Evolutionary conservation across 2,888 invertebrate species (phyloP).

Genomic region (Lomographa bimaculata): DNA sequence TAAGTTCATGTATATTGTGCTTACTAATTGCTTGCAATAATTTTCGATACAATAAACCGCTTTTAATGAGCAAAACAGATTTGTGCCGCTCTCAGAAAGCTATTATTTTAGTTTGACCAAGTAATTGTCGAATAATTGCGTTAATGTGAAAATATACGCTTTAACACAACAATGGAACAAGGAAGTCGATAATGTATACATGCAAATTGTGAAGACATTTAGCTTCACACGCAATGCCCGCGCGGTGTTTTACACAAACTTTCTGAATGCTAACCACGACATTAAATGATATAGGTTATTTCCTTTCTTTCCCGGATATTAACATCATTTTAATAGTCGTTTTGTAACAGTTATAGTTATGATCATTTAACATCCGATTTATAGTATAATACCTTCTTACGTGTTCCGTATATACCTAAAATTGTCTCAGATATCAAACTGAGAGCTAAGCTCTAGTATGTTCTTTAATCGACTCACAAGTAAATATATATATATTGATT

Average conservation of each 20-base stretch:
- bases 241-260: slow-evolving; percentile 23
- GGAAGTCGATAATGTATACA: slow-evolving; percentile 59
- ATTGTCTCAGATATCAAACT: too few species aligned
- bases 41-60: slow-evolving; percentile 65
- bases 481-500: too few species aligned
- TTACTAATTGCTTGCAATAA: slow-evolving; percentile 60
- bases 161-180: slow-evolving; percentile 74
- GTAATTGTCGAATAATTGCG: slow-evolving; percentile 81
- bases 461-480: too few species aligned
- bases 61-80: slow-evolving; percentile 70
- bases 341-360: too few species aligned
- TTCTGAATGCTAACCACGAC: slow-evolving; percentile 1
- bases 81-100: slow-evolving; percentile 59
- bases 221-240: slow-evolving; percentile 34
- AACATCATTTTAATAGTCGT: slow-evolving; percentile 23
- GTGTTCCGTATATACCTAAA: too few species aligned
- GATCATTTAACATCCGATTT: too few species aligned
- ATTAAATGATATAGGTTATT: slow-evolving; percentile 2
- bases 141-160: slow-evolving; percentile 79
- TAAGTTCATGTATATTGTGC: slow-evolving; percentile 33
- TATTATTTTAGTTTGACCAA: slow-evolving; percentile 66
- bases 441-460: too few species aligned
- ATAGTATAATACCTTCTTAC: too few species aligned
- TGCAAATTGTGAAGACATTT: slow-evolving; percentile 41
- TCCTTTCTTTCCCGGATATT: slow-evolving; percentile 3